Evolutionary conservation across 2,797 vertebrate genomes (phyloP).

Genomic region (Lithobates pipiens): DNA sequence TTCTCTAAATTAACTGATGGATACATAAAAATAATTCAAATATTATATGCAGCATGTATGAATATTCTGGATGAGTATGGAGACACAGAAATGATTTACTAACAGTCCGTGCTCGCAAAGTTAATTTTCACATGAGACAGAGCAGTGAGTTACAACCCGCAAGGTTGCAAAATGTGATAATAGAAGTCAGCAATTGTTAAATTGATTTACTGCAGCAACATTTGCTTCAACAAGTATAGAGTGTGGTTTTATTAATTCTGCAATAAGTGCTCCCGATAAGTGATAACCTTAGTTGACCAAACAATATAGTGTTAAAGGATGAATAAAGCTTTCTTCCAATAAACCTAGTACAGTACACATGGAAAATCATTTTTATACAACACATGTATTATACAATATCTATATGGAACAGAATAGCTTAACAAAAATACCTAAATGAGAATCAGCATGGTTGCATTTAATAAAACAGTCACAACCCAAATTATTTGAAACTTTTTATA

Average conservation of each 20-base stretch:
- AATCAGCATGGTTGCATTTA: no score
- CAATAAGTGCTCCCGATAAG: neutral
- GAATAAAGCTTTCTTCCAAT: neutral
- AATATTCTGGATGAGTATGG: neutral
- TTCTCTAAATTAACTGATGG: neutral
- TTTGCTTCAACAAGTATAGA: conserved; percentile 22
- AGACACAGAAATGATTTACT: conserved; percentile 5
- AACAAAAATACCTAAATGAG: no score
- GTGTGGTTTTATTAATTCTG: neutral
- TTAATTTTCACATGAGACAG: conserved; percentile 15
- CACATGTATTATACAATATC: no score
- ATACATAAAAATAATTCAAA: neutral
- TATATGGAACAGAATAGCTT: no score
- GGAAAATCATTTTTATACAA: neutral
- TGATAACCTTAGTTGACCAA: neutral
- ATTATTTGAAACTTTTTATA: no score
- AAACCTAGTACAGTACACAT: neutral
- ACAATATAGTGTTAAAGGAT: neutral
- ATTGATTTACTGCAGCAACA: conserved; percentile 18
- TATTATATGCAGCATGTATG: neutral
- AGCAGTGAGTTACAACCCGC: conserved; percentile 20
- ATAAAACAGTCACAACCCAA: no score
- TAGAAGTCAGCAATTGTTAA: conserved; percentile 28
- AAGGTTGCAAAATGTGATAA: conserved; percentile 41
- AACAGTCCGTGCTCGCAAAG: neutral